Conservation (phyloP, 92 coral and sea anemone genomes). For the Porites divaricata region DNA sequence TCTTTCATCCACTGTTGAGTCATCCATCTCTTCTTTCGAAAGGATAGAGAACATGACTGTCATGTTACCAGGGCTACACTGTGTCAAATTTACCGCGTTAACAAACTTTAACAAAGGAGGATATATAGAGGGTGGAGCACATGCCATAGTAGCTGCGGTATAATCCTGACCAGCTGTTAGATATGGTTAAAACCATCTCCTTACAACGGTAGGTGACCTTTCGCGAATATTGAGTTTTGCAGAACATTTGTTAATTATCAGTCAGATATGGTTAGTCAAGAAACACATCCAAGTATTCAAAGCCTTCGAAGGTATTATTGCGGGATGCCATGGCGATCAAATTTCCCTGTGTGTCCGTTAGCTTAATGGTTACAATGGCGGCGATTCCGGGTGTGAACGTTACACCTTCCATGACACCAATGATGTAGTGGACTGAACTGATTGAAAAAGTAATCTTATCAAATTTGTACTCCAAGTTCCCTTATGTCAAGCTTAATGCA, state of each 20-base stretch:
- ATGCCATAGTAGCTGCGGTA: conserved; percentile 18
- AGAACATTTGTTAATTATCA: too few relatives aligned
- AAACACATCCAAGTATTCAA: neutral
- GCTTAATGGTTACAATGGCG: neutral
- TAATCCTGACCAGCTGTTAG: conserved; percentile 21
- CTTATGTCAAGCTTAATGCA: too few relatives aligned
- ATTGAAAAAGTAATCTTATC: conserved; percentile 23
- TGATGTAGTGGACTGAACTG: neutral
- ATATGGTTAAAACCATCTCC: too few relatives aligned
- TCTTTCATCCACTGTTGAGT: neutral
- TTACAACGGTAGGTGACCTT: too few relatives aligned
- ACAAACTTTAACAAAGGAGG: neutral
- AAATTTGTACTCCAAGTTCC: too few relatives aligned
- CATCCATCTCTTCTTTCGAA: neutral
- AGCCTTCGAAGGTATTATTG: neutral
- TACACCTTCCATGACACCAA: neutral
- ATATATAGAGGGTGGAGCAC: neutral
- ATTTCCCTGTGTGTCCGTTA: neutral
- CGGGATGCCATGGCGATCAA: neutral
- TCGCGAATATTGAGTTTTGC: too few relatives aligned
- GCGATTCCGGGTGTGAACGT: neutral
- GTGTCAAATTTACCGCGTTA: neutral
- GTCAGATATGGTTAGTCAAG: conserved; percentile 20
- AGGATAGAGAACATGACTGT: conserved; percentile 1
- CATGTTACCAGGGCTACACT: neutral